Evolutionary conservation across 2,797 vertebrate species (phyloP).

Genomic region (Spondyliosoma cantharus): DNA sequence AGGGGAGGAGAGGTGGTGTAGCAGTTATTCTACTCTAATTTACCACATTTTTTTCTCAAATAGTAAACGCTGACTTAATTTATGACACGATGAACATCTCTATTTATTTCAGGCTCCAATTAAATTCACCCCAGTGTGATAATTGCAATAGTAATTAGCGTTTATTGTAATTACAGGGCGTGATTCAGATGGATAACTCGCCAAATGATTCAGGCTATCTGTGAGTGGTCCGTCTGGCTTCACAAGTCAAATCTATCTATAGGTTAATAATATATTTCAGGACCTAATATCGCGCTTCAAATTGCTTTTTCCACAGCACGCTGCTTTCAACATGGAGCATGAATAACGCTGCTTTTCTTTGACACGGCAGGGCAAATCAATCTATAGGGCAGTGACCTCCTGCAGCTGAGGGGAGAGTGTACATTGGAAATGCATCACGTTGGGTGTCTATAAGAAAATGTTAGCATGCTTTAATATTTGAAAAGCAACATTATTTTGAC

Average conservation of each 20-base stretch:
- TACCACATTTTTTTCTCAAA: not conserved
- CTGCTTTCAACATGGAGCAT: not conserved
- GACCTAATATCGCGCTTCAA: not conserved
- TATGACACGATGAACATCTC: slow-evolving; percentile 6
- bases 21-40: not conserved
- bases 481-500: too few species aligned
- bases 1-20: too few species aligned
- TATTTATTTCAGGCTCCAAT: slow-evolving; percentile 49
- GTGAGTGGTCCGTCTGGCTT: slow-evolving; percentile 2
- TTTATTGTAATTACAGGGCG: slow-evolving; percentile 55
- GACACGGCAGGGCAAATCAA: not conserved
- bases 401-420: not conserved
- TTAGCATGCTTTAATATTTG: too few species aligned
- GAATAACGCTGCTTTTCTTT: slow-evolving; percentile 19
- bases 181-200: slow-evolving; percentile 40
- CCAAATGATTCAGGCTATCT: slow-evolving; percentile 21
- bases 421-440: too few species aligned
- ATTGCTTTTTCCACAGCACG: not conserved
- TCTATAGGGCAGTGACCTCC: slow-evolving; percentile 14
- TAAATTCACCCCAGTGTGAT: slow-evolving; percentile 39
- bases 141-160: slow-evolving; percentile 46
- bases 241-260: slow-evolving; percentile 20
- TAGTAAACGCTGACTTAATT: slow-evolving; percentile 24
- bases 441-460: too few species aligned
- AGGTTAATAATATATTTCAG: slow-evolving; percentile 41